Conservation (phyloP, 2,113 vertebrate genomes). For the Neolamprologus sp. region DNA sequence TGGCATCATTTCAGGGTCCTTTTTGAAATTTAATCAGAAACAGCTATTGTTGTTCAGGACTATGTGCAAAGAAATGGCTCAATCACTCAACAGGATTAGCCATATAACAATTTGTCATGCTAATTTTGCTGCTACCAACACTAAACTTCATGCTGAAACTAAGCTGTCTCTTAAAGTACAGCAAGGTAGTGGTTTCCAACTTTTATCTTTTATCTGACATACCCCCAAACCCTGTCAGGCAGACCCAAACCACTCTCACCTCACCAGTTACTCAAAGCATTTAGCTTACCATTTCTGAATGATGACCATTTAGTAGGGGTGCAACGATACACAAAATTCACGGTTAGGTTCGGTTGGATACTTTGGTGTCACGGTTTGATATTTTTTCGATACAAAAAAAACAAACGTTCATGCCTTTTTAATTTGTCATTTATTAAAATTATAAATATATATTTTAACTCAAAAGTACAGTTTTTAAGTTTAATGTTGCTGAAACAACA, state of each 20-base stretch:
- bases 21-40: background rate
- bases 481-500: no score
- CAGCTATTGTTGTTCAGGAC: background rate
- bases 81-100: background rate
- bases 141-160: background rate
- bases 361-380: no score
- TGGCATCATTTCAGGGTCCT: background rate
- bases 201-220: background rate
- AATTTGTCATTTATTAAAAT: no score
- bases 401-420: no score
- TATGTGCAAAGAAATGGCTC: background rate
- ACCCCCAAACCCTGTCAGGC: background rate
- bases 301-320: background rate
- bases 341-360: fast-evolving
- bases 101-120: background rate
- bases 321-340: no score
- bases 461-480: no score
- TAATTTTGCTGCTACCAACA: background rate
- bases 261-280: background rate
- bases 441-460: no score
- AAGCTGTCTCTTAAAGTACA: background rate
- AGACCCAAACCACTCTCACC: background rate
- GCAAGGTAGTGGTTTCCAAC: background rate
- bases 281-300: background rate
- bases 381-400: no score